Conservation (phyloP, 1,140 invertebrate genomes). For the Procambarus virginalis region DNA sequence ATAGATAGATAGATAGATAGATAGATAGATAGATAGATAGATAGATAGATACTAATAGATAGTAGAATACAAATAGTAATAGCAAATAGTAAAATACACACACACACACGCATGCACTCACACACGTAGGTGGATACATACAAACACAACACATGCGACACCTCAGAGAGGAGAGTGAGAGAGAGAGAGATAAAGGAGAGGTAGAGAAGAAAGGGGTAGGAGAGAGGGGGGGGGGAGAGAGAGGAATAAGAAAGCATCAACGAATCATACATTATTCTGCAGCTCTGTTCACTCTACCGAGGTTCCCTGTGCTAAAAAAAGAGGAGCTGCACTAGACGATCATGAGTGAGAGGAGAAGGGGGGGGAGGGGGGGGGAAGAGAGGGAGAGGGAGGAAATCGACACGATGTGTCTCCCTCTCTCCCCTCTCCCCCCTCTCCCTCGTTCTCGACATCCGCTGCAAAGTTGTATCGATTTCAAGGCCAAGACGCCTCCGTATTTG, state of each 20-base stretch:
- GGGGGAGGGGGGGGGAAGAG: not conserved
- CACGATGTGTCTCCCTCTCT: not conserved
- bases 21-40: too few species aligned
- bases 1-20: too few species aligned
- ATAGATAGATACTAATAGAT: too few species aligned
- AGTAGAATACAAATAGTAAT: too few species aligned
- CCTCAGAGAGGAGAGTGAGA: not conserved
- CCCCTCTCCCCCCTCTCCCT: not conserved
- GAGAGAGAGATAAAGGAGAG: not conserved
- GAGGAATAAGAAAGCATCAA: not conserved
- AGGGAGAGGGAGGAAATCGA: not conserved
- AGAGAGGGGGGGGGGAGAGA: too few species aligned
- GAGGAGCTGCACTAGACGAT: not conserved
- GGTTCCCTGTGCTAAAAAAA: not conserved
- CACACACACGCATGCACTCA: not conserved
- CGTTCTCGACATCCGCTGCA: not conserved
- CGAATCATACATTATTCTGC: not conserved
- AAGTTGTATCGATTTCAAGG: conserved; percentile 5
- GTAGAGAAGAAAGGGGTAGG: too few species aligned
- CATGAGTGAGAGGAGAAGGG: not conserved
- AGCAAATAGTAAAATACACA: not conserved
- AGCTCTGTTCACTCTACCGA: not conserved
- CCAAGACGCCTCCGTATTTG: not conserved
- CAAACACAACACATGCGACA: too few species aligned
- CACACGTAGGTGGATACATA: too few species aligned